phyloP scores from a whole-genome alignment of 2,797 vertebrate genomes.

The Acanthurus lineatus region DNA sequence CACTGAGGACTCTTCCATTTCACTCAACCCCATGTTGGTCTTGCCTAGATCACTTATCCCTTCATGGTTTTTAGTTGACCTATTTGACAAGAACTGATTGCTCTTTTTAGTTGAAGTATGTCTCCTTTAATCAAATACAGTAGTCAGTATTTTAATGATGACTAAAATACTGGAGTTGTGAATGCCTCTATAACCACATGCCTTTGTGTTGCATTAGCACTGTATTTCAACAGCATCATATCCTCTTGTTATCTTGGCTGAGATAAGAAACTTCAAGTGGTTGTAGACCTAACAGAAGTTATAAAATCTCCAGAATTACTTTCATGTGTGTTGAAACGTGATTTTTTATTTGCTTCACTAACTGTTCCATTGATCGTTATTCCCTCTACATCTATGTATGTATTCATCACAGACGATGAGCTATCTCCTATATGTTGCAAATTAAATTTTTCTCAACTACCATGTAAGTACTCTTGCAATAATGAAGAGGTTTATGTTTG shows the following conservation, averaged over 20 bases:
- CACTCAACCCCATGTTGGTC: too few species aligned
- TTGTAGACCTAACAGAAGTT: neutral
- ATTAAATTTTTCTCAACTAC: slow-evolving; percentile 5
- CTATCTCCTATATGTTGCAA: neutral
- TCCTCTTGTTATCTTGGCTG: neutral
- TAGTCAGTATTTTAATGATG: too few species aligned
- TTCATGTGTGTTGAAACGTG: too few species aligned
- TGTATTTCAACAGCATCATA: neutral
- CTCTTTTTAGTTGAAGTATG: too few species aligned
- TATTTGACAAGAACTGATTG: too few species aligned
- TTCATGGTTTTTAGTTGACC: too few species aligned
- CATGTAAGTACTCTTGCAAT: neutral
- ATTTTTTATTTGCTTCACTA: neutral
- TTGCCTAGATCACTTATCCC: too few species aligned
- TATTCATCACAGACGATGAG: slow-evolving; percentile 3
- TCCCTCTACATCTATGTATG: neutral
- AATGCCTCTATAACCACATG: too few species aligned
- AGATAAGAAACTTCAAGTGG: neutral
- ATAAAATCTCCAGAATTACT: neutral
- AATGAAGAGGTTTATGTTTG: slow-evolving; percentile 10
- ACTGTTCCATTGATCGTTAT: slow-evolving; percentile 2
- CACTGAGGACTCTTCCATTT: too few species aligned
- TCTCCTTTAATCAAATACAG: too few species aligned
- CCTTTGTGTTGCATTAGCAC: neutral
- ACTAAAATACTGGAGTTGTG: too few species aligned